Conservation (phyloP, 2,888 invertebrate species). For the Rhingia campestris region DNA sequence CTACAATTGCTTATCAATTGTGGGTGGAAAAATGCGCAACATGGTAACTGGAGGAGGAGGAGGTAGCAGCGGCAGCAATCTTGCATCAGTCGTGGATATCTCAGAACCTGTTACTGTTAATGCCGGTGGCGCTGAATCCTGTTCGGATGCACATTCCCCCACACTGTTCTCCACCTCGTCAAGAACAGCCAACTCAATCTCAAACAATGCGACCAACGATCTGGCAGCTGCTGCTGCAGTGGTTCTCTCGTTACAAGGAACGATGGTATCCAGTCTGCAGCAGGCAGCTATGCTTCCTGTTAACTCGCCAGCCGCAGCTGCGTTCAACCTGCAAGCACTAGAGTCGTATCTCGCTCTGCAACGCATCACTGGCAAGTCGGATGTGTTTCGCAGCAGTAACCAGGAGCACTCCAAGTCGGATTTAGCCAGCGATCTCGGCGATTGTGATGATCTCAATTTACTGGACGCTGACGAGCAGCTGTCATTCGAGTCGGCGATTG, state of each 20-base stretch:
- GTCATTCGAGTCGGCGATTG: conserved; percentile 84
- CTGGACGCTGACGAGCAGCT: conserved; percentile 90
- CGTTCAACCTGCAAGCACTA: conserved; percentile 92
- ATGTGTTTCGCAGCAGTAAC: conserved; percentile 86
- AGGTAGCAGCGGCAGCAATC: conserved; percentile 67
- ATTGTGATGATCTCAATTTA: conserved; percentile 88
- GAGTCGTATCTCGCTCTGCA: conserved; percentile 93
- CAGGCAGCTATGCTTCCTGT: conserved; percentile 92
- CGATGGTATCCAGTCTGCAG: conserved; percentile 92
- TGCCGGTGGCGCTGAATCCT: conserved; percentile 66
- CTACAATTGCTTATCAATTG: conserved; percentile 74
- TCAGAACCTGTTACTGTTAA: conserved; percentile 62
- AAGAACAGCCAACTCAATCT: conserved; percentile 49
- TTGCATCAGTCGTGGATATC: conserved; percentile 67
- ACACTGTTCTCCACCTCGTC: conserved; percentile 57
- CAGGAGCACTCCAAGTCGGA: conserved; percentile 82
- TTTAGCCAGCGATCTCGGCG: conserved; percentile 84
- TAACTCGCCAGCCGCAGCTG: conserved; percentile 92
- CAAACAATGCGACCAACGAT: conserved; percentile 83
- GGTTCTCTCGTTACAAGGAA: conserved; percentile 91
- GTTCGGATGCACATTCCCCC: conserved; percentile 58
- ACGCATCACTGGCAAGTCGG: conserved; percentile 88
- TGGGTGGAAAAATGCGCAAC: conserved; percentile 72
- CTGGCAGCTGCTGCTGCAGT: conserved; percentile 86
- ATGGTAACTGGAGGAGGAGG: conserved; percentile 40